Evolutionary conservation across 2,888 invertebrate species (phyloP).

Genomic region (Eucera pruinosa): DNA sequence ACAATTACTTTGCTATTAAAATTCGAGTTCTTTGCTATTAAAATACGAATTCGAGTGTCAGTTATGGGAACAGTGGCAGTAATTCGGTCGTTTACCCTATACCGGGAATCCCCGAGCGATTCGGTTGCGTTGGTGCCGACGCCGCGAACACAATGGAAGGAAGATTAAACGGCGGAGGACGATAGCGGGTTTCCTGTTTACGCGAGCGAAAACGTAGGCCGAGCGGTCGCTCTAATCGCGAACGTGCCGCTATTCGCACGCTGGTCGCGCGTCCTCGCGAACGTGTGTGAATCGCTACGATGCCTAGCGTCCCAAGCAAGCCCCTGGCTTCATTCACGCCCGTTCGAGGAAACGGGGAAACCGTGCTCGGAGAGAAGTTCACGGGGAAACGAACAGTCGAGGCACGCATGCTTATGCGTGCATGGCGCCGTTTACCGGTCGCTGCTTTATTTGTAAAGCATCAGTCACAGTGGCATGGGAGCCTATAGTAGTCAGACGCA

Average conservation of each 20-base stretch:
- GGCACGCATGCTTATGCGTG: conserved; percentile 48
- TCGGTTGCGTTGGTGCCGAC: conserved; percentile 7
- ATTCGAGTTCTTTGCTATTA: too few relatives aligned
- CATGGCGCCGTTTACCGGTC: conserved; percentile 41
- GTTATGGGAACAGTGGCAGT: too few relatives aligned
- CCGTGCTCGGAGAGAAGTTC: conserved; percentile 1
- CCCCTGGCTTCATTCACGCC: conserved; percentile 49
- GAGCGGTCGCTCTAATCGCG: conserved; percentile 39
- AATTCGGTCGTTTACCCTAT: too few relatives aligned
- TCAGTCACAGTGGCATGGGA: conserved; percentile 18
- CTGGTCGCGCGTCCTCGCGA: conserved; percentile 6
- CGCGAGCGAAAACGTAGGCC: conserved; percentile 26
- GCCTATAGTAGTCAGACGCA: too few relatives aligned
- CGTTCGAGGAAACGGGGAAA: conserved; percentile 48
- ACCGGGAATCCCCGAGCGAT: conserved; percentile 5
- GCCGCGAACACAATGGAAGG: conserved; percentile 10
- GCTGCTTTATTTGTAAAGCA: conserved; percentile 57
- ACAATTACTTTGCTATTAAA: too few relatives aligned
- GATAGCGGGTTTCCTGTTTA: conserved; percentile 49
- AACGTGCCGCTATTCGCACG: conserved; percentile 51
- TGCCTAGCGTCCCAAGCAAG: conserved; percentile 15
- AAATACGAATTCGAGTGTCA: too few relatives aligned
- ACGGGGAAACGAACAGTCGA: background rate
- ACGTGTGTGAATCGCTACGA: conserved; percentile 25
- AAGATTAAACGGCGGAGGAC: conserved; percentile 14